These are phyloP conservation scores for Muricea muricata DNA, from an alignment of 92 coral and sea anemone genomes.

Conservation along the genomic window DNA sequence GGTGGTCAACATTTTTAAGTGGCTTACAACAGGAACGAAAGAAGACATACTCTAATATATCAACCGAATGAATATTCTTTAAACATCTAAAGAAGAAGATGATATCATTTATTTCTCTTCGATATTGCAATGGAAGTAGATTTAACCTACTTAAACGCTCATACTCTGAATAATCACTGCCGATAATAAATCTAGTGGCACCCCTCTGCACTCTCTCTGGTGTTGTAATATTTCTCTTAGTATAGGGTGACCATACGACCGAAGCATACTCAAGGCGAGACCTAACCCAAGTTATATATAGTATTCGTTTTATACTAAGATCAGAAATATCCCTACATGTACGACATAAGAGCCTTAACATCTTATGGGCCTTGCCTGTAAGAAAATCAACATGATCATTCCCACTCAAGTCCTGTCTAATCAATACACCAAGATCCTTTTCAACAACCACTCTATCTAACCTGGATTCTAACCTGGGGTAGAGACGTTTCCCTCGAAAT, in stretches of 20 bases:
- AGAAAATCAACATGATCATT: conserved; percentile 46
- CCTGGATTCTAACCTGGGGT: too few species aligned
- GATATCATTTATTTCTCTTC: neutral
- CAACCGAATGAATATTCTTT: neutral
- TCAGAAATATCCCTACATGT: conserved; percentile 38
- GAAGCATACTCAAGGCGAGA: conserved; percentile 18
- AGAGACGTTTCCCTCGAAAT: too few species aligned
- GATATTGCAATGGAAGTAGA: neutral
- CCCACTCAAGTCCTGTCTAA: conserved; percentile 31
- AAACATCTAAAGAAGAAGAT: neutral
- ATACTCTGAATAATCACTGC: neutral
- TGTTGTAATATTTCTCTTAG: too few species aligned
- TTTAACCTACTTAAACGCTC: neutral
- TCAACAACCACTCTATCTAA: conserved; percentile 45
- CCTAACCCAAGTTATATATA: conserved; percentile 28
- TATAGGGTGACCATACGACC: too few species aligned
- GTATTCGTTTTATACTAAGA: conserved; percentile 13
- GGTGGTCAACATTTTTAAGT: neutral
- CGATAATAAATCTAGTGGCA: too few species aligned
- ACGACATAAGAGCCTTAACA: conserved; percentile 31
- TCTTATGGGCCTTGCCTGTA: conserved; percentile 33
- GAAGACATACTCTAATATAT: neutral
- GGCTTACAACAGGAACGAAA: neutral
- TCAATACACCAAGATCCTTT: conserved; percentile 51
- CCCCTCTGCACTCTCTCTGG: too few species aligned